Evolutionary conservation across 2,888 invertebrate genomes (phyloP).

Genomic region (Marronus borbonicus): DNA sequence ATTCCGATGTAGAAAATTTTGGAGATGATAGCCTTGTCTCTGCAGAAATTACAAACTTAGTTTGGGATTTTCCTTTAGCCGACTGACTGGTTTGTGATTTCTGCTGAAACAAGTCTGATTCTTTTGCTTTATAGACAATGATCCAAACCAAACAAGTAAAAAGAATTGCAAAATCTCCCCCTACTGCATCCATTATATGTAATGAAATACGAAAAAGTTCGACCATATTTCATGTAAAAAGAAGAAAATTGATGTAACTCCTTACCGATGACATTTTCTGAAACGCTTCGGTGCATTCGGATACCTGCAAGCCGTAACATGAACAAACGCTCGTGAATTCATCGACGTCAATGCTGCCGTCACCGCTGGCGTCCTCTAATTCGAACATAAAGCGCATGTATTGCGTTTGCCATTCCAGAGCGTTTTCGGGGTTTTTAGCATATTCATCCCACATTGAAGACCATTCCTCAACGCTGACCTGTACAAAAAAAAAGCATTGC

Average conservation of each 20-base stretch:
- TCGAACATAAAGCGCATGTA: conserved; percentile 96
- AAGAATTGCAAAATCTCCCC: too few relatives aligned
- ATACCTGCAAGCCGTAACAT: conserved; percentile 85
- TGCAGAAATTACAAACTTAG: too few relatives aligned
- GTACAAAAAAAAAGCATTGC: conserved; percentile 55
- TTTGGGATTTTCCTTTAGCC: too few relatives aligned
- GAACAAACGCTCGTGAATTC: conserved; percentile 92
- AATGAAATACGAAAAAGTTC: too few relatives aligned
- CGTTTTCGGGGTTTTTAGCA: conserved; percentile 84
- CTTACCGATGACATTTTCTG: conserved; percentile 87
- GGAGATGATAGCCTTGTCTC: too few relatives aligned
- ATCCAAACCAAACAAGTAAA: too few relatives aligned
- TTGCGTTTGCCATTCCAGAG: conserved; percentile 89
- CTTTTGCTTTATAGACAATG: too few relatives aligned
- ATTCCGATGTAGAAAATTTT: too few relatives aligned
- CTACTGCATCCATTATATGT: too few relatives aligned
- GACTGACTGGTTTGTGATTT: too few relatives aligned
- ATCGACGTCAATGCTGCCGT: conserved; percentile 89
- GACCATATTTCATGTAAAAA: not conserved
- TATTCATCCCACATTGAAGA: conserved; percentile 93
- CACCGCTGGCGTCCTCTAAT: conserved; percentile 92
- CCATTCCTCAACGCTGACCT: conserved; percentile 95
- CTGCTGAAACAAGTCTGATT: too few relatives aligned
- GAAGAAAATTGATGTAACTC: conserved; percentile 50
- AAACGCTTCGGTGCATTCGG: conserved; percentile 88